Evolutionary conservation across 2,888 invertebrate genomes (phyloP).

Genomic region (Heteropelma amictum): DNA sequence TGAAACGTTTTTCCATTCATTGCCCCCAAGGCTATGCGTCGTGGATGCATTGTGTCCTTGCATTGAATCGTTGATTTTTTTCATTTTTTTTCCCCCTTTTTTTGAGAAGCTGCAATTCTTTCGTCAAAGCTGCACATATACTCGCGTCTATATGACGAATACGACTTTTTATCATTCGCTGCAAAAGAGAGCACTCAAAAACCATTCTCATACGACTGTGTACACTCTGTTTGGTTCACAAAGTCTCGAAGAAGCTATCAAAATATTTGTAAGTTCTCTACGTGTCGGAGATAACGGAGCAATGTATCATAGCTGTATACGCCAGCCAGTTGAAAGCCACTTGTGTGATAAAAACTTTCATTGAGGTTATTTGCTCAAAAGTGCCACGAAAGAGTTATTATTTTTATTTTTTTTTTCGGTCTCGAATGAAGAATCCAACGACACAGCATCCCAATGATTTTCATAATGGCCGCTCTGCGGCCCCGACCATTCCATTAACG

Average conservation of each 20-base stretch:
- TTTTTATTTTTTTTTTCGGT: too few species aligned
- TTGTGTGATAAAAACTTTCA: too few species aligned
- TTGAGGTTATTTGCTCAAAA: too few species aligned
- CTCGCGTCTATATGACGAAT: background rate
- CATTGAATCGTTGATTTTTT: slow-evolving; percentile 60
- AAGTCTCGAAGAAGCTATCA: slow-evolving; percentile 10
- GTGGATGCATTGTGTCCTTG: slow-evolving; percentile 43
- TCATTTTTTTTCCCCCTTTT: too few species aligned
- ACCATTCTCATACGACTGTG: background rate
- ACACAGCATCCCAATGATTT: too few species aligned
- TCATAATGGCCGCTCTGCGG: too few species aligned
- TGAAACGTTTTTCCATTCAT: slow-evolving; percentile 45
- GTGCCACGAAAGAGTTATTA: too few species aligned
- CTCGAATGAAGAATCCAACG: too few species aligned
- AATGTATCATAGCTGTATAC: background rate
- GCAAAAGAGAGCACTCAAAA: slow-evolving; percentile 2
- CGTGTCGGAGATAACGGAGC: background rate
- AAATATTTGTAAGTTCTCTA: background rate
- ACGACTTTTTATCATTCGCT: slow-evolving; percentile 10
- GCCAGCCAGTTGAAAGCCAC: background rate
- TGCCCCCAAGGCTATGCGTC: slow-evolving; percentile 32
- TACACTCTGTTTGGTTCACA: background rate
- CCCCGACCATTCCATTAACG: too few species aligned
- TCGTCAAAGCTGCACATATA: background rate
- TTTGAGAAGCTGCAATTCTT: slow-evolving; percentile 43